Evolutionary conservation across 1,140 invertebrate species (phyloP).

Genomic region (Tenebrio molitor): DNA sequence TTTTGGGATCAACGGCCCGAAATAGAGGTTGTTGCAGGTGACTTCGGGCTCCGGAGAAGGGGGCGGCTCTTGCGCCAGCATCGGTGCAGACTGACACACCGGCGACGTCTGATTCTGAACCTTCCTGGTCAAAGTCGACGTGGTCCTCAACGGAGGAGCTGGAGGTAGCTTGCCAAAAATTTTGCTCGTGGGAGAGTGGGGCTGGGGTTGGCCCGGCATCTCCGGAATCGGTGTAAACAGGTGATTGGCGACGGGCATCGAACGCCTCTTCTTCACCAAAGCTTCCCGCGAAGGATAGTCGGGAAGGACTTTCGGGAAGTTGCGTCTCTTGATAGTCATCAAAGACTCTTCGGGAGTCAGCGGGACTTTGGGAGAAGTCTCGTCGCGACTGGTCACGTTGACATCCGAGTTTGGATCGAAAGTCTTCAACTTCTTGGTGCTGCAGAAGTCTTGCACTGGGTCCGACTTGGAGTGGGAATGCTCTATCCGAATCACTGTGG

Average conservation of each 20-base stretch:
- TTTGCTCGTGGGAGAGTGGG: slow-evolving; percentile 63
- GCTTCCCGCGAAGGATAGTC: slow-evolving; percentile 72
- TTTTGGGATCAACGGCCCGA: slow-evolving; percentile 69
- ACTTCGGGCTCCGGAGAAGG: slow-evolving; percentile 65
- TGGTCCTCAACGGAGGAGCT: slow-evolving; percentile 74
- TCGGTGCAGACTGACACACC: slow-evolving; percentile 65
- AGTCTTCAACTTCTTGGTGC: slow-evolving; percentile 63
- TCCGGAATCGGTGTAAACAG: slow-evolving; percentile 66
- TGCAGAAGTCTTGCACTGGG: slow-evolving; percentile 71
- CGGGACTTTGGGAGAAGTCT: slow-evolving; percentile 64
- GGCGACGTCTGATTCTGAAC: slow-evolving; percentile 50
- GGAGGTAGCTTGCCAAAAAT: slow-evolving; percentile 69
- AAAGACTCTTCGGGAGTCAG: slow-evolving; percentile 79
- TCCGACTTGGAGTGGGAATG: slow-evolving; percentile 84
- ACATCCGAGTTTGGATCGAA: slow-evolving; percentile 73
- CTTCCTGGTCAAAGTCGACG: slow-evolving; percentile 72
- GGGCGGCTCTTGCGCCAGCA: slow-evolving; percentile 66
- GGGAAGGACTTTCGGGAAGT: slow-evolving; percentile 86
- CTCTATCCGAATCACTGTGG: slow-evolving; percentile 69
- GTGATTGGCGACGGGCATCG: slow-evolving; percentile 68
- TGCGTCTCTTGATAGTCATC: slow-evolving; percentile 79
- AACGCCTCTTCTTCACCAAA: slow-evolving; percentile 69
- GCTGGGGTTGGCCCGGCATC: slow-evolving; percentile 64
- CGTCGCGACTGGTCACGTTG: slow-evolving; percentile 79
- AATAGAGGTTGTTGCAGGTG: slow-evolving; percentile 68